Base-by-base conservation (phyloP, 1,140 invertebrate genomes). In the Diprion similis region DNA sequence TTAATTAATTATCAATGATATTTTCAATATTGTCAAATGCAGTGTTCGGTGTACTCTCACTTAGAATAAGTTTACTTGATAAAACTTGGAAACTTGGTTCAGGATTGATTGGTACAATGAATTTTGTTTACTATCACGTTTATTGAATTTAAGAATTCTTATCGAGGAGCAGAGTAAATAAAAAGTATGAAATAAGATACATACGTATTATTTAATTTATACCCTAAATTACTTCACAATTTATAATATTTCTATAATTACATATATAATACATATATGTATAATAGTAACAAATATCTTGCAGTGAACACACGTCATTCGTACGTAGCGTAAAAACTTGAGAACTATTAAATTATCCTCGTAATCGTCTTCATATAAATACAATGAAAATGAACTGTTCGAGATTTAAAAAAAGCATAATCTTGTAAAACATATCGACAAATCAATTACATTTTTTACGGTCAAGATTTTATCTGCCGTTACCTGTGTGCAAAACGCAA, bases 91-190 rank as follows among this genome's bases (percentile, higher is more conserved):
- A 11, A 68, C 1, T 18, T 68, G 66, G 11, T 45, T 68, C 66
- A 75, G 46, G 70, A 66, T 78, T 48, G 69, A 78, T 59, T 59
- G 11, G n/a, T 59, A 15, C 11, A 6, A 15, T 6, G 11, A 59
- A 59, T 59, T 59, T 73, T 72, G 66, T 69, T 78, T 78, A 64
- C 66, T 68, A 47, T 59, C 73, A 64, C 68, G 73, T 78, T 70
- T 76, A 78, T 76, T 76, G 45, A 71, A 65, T 72, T 72, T 71
- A 13, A 47, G 46, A 69, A 76, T 71, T 59, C 18, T 73, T 71
- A 67, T 17, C 46, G 46, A 19, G n/a, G 67, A 78, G 19, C 10
- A 19, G 46, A 77, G 69, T 72, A 77, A 46, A 70, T 72, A 77
- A 70, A 70, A 19, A 59, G 19, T 17, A 47, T 76, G 72, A 76